phyloP scores from a whole-genome alignment of 2,888 invertebrate genomes.

The Cheilosia vulpina region DNA sequence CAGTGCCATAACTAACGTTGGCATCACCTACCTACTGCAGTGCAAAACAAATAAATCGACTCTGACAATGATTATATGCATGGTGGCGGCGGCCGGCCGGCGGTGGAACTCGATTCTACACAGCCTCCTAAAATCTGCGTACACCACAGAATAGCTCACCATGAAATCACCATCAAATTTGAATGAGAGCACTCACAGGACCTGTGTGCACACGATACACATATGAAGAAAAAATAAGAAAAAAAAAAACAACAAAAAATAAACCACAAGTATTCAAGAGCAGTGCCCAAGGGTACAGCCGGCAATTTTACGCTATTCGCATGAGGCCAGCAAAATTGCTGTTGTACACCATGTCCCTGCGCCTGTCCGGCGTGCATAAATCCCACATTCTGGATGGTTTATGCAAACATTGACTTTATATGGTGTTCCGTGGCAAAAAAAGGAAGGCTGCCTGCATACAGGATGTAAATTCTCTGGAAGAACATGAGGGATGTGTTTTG shows the following conservation, averaged over 20 bases:
- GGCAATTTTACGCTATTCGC: constrained; percentile 50
- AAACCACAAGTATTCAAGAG: constrained; percentile 3
- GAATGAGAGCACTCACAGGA: constrained; percentile 17
- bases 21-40: constrained; percentile 43
- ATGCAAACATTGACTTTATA: constrained; percentile 69
- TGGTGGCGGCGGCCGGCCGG: neutral
- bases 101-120: neutral
- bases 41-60: constrained; percentile 42
- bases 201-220: neutral
- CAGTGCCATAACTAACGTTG: constrained; percentile 13
- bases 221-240: neutral
- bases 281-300: constrained; percentile 8
- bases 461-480: constrained; percentile 44
- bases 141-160: constrained; percentile 21
- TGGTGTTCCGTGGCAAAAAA: constrained; percentile 24
- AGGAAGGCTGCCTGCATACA: constrained; percentile 14
- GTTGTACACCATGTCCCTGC: constrained; percentile 25
- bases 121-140: constrained; percentile 20
- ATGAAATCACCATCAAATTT: constrained; percentile 11
- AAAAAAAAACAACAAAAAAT: too few species aligned
- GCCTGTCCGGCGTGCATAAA: constrained; percentile 43
- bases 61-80: constrained; percentile 40
- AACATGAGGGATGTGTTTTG: constrained; percentile 55
- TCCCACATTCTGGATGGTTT: constrained; percentile 55
- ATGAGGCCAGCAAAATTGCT: constrained; percentile 53